phyloP scores from a whole-genome alignment of 2,888 invertebrate genomes.

The Globia sparganii region DNA sequence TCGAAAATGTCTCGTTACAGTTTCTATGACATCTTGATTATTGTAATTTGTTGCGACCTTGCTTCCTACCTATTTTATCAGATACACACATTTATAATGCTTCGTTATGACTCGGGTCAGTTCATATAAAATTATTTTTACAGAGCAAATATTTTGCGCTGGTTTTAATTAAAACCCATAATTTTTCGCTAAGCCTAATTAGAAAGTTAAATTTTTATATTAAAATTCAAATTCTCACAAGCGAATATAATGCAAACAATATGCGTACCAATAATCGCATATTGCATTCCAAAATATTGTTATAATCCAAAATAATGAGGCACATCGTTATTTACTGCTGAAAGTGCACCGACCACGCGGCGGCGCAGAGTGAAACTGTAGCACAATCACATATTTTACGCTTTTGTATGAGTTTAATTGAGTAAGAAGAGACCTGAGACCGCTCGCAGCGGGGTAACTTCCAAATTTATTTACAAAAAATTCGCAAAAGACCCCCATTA shows the following conservation, averaged over 20 bases:
- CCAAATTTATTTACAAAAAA: slow-evolving; percentile 87
- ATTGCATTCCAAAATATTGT: slow-evolving; percentile 86
- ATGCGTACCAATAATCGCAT: slow-evolving; percentile 69
- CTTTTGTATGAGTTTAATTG: slow-evolving; percentile 89
- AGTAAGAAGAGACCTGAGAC: slow-evolving; percentile 84
- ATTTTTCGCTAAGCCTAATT: slow-evolving; percentile 59
- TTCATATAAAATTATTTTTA: slow-evolving; percentile 23
- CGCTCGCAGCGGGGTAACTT: slow-evolving; percentile 87
- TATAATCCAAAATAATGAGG: slow-evolving; percentile 87
- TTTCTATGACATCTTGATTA: slow-evolving; percentile 73
- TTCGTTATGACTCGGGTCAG: slow-evolving; percentile 25
- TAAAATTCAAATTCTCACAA: slow-evolving; percentile 68
- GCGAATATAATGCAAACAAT: slow-evolving; percentile 59
- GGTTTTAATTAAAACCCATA: slow-evolving; percentile 62
- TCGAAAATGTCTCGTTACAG: slow-evolving; percentile 71
- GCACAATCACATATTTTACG: slow-evolving; percentile 88
- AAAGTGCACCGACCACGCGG: slow-evolving; percentile 77
- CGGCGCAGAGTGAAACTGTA: slow-evolving; percentile 83
- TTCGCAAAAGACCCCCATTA: slow-evolving; percentile 86
- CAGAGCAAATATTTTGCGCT: slow-evolving; percentile 31
- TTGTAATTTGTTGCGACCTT: slow-evolving; percentile 64
- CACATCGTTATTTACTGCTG: slow-evolving; percentile 84
- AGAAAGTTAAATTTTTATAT: slow-evolving; percentile 65
- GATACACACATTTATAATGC: slow-evolving; percentile 6
- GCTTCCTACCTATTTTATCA: slow-evolving; percentile 36